Base-by-base conservation (phyloP, 2,797 vertebrate species). In the Enteromius afrohamiltoni region DNA sequence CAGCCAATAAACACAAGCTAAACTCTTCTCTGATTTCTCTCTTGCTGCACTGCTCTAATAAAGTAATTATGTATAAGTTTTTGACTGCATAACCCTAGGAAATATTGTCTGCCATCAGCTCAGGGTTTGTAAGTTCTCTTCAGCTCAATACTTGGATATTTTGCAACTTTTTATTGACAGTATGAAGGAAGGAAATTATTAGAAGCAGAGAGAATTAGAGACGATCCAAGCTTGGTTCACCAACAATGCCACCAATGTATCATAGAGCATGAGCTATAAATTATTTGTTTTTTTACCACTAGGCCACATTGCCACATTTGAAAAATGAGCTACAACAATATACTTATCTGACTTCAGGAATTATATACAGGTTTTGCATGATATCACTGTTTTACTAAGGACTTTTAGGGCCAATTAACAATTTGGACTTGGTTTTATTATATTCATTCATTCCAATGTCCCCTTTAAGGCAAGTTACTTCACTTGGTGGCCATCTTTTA, bases 1-100 rank as follows among this genome's bases (percentile, higher is more conserved):
- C 19, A 23, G 87, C 65, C 34, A 86, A 90, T 93, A 89, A 90
- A 79, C 29, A 75, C 13, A 71, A 31, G 78, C 8, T 60, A 60
- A 85, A 77, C 75, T 51, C 14, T 83, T 84, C 83, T 89, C 68
- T 10, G 76, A 60, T 23, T 47, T 79, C 83, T 85, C 51, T 47
- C 42, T 37, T 16, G 11, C 4, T 23, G 45, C 17, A n/a, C 47
- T 65, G 4, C 49, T 60, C 62, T 14, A 34, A 10, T 73, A 49
- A 53, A 13, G 8, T 16, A 77, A 45, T 45, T 77, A 77, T n/a
- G 49, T 42, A 29, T 19, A 62, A 16, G 34, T 21, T n/a, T 55
- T 75, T 58, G 21, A 58, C 51, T 16, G 7, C 9, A 16, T 49
- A 49, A 42, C 10, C n/a, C 19, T 11, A n/a, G 19, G 7, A 53